These are phyloP conservation scores for Callopanchax toddi DNA, from an alignment of 2,113 vertebrate genomes.

Conservation along the genomic window DNA sequence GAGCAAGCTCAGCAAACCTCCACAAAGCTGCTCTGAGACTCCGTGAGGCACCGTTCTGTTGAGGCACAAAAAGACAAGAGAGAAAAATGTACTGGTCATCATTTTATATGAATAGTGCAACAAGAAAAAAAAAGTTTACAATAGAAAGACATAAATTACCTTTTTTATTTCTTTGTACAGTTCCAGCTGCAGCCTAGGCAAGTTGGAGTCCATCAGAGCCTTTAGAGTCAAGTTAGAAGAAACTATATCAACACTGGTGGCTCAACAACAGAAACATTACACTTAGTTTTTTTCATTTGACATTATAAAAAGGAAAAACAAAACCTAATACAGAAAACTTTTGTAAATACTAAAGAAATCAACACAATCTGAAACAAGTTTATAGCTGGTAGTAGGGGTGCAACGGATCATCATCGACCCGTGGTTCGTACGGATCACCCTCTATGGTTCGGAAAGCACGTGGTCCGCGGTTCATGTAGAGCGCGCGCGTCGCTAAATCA, in stretches of 20 bases:
- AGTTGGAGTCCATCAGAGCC: conserved; percentile 98
- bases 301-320: no score
- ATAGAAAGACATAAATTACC: conserved; percentile 70
- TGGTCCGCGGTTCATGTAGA: no score
- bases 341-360: no score
- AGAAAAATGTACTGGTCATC: background rate
- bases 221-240: conserved; percentile 49
- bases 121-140: background rate
- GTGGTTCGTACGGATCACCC: no score
- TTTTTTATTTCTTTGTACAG: conserved; percentile 99
- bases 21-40: conserved; percentile 95
- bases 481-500: no score
- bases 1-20: conserved; percentile 96
- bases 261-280: background rate
- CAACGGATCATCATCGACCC: no score
- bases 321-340: no score
- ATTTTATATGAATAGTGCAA: background rate
- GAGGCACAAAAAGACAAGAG: background rate
- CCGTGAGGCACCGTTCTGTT: conserved; percentile 92
- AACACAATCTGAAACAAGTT: no score
- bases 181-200: conserved; percentile 94
- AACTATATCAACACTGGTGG: no score
- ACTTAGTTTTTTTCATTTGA: no score
- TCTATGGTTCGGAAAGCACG: no score
- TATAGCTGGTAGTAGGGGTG: no score